These are phyloP conservation scores for Oxyteleia sp. DNA, from an alignment of 2,888 invertebrate species.

Conservation along the genomic window DNA sequence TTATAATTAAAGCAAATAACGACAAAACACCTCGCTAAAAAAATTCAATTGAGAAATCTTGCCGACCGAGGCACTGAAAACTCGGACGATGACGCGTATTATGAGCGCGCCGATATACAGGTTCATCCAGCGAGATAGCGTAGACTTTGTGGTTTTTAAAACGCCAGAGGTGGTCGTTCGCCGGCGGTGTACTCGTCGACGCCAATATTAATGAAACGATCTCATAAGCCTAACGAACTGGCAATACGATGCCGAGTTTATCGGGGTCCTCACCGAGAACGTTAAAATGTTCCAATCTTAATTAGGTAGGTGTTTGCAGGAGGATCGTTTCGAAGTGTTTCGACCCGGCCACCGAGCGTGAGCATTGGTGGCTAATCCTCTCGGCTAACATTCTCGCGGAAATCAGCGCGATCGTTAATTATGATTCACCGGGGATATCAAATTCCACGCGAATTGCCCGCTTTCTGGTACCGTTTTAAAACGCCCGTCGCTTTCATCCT, in stretches of 20 bases:
- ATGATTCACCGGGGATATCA: too few species aligned
- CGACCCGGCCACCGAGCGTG: conserved; percentile 64
- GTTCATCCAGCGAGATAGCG: conserved; percentile 70
- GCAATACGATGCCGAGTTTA: conserved; percentile 85
- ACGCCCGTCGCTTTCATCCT: too few species aligned
- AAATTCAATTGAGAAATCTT: conserved; percentile 12
- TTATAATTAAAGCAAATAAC: too few species aligned
- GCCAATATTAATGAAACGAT: conserved; percentile 87
- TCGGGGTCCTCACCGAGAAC: conserved; percentile 82
- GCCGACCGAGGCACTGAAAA: background rate
- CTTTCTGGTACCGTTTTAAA: too few species aligned
- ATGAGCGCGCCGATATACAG: conserved; percentile 8
- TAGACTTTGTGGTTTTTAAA: conserved; percentile 77
- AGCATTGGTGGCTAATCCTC: conserved; percentile 56
- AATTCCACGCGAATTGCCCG: too few species aligned
- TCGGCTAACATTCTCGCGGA: conserved; percentile 63
- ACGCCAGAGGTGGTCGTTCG: conserved; percentile 85
- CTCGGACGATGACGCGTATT: conserved; percentile 6
- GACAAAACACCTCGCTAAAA: background rate
- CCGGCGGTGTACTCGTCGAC: conserved; percentile 78
- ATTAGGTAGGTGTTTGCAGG: conserved; percentile 86
- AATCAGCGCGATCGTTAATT: too few species aligned
- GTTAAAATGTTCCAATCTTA: conserved; percentile 87
- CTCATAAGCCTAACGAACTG: conserved; percentile 86
- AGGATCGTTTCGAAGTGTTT: conserved; percentile 70